Evolutionary conservation across 2,113 vertebrate species (phyloP).

Genomic region (Oxygymnocypris stewartii): DNA sequence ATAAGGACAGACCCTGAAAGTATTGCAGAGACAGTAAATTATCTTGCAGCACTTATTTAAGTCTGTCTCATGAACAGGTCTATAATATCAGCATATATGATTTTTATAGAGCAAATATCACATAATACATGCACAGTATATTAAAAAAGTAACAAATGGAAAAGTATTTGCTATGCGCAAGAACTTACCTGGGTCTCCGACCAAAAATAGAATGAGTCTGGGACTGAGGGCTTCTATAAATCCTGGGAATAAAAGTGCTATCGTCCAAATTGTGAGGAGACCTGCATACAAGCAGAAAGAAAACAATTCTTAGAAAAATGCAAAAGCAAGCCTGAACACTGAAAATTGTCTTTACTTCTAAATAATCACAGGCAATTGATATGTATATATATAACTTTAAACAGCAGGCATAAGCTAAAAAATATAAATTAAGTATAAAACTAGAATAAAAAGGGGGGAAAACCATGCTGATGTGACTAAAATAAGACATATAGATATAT

Average conservation of each 20-base stretch:
- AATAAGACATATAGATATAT: neutral
- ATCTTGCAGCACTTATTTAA: conserved; percentile 13
- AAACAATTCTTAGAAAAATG: neutral
- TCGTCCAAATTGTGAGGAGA: conserved; percentile 85
- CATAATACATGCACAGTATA: neutral
- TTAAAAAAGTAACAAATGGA: conserved; percentile 24
- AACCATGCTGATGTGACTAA: neutral
- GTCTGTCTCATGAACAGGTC: neutral
- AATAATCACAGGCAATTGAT: neutral
- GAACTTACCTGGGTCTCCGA: conserved; percentile 87
- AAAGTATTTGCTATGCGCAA: neutral
- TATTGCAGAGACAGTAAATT: conserved; percentile 45
- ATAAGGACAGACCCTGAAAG: conserved; percentile 40
- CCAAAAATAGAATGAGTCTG: conserved; percentile 82
- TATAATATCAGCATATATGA: neutral
- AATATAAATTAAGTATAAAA: neutral
- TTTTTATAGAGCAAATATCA: neutral
- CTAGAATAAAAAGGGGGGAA: neutral
- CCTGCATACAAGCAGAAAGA: conserved; percentile 72
- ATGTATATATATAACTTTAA: neutral
- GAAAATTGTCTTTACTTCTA: no score
- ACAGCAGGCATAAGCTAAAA: neutral
- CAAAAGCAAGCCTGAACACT: neutral
- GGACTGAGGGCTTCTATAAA: conserved; percentile 82
- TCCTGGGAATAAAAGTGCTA: conserved; percentile 82